Conservation (phyloP, 2,797 vertebrate genomes). For the Pitangus sulphuratus region DNA sequence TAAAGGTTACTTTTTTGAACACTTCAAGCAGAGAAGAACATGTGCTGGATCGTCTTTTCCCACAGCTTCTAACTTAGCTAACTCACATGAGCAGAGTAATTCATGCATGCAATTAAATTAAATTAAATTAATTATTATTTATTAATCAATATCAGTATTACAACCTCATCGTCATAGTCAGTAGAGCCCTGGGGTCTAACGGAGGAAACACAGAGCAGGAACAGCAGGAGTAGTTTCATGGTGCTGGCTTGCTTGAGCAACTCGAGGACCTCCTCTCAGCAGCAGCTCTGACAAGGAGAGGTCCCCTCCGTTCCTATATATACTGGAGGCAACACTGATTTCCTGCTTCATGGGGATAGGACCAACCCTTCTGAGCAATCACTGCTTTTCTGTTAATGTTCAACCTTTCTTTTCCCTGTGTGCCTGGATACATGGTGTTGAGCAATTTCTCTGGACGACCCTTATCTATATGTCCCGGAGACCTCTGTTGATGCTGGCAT, state of each 20-base stretch:
- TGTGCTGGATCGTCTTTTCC: background rate
- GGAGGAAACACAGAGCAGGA: constrained; percentile 73
- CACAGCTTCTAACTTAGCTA: background rate
- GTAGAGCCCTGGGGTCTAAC: background rate
- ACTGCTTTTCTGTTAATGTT: constrained; percentile 72
- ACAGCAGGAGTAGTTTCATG: constrained; percentile 80
- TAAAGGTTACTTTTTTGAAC: background rate
- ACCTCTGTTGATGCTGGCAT: constrained; percentile 9
- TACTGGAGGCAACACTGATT: background rate
- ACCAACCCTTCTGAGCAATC: constrained; percentile 27
- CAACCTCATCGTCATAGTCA: constrained; percentile 71
- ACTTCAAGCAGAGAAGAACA: background rate
- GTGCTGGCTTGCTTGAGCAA: constrained; percentile 24
- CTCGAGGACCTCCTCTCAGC: constrained; percentile 35
- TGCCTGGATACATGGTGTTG: constrained; percentile 62
- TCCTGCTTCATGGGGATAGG: background rate
- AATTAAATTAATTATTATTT: background rate
- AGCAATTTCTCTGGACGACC: constrained; percentile 74
- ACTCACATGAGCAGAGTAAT: background rate
- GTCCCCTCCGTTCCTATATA: constrained; percentile 35
- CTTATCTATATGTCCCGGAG: constrained; percentile 62
- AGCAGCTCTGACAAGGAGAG: background rate
- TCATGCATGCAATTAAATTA: background rate
- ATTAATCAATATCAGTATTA: background rate
- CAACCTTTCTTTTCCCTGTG: constrained; percentile 55